Evolutionary conservation across 2,888 invertebrate species (phyloP).

Genomic region (Celastrina argiolus): DNA sequence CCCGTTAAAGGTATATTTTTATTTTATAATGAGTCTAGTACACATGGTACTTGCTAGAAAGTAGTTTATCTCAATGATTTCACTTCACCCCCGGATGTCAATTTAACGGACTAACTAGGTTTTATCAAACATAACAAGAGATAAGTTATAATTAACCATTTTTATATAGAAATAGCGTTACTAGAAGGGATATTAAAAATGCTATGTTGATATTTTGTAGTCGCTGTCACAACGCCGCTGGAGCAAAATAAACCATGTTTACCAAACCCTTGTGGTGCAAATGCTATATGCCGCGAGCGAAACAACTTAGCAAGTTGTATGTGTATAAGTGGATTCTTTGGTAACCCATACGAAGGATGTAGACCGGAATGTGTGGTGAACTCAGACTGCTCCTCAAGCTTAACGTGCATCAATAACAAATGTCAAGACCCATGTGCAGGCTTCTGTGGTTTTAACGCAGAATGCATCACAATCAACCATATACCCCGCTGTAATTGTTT

Average conservation of each 20-base stretch:
- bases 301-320: slow-evolving; percentile 82
- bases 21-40: too few relatives aligned
- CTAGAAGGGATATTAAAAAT: too few relatives aligned
- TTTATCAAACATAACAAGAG: too few relatives aligned
- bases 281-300: slow-evolving; percentile 82
- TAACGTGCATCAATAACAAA: slow-evolving; percentile 81
- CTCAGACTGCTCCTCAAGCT: slow-evolving; percentile 81
- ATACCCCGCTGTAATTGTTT: slow-evolving; percentile 85
- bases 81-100: too few relatives aligned
- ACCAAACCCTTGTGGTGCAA: slow-evolving; percentile 82
- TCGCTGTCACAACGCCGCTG: slow-evolving; percentile 42
- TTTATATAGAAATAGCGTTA: slow-evolving; percentile 7
- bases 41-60: too few relatives aligned
- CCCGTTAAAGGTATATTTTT: slow-evolving; percentile 52
- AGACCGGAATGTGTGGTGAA: slow-evolving; percentile 85
- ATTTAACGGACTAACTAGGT: too few relatives aligned
- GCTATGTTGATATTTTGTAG: slow-evolving; percentile 28
- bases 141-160: too few relatives aligned
- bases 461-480: slow-evolving; percentile 86
- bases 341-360: slow-evolving; percentile 83
- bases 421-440: slow-evolving; percentile 86
- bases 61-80: too few relatives aligned
- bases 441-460: slow-evolving; percentile 85
- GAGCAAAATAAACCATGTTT: slow-evolving; percentile 66
- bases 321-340: slow-evolving; percentile 82